A percentile compares a stretch with the other conserved stretches of the same genome.
These are phyloP conservation scores for Clanis bilineata DNA, from an alignment of 2,888 invertebrate species.

Conservation along the genomic window DNA sequence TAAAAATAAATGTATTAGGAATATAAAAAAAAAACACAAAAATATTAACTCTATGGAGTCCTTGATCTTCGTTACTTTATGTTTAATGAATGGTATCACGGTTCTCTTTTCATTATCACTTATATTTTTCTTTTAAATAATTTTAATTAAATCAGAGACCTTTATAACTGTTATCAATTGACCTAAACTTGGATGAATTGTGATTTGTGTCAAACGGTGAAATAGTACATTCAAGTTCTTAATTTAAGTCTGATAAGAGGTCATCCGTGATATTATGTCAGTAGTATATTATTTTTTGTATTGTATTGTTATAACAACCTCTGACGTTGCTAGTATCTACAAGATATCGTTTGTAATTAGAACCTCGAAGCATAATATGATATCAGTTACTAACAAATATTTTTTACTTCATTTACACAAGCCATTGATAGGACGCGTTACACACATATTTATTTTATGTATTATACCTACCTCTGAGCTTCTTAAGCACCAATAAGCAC, in stretches of 20 bases:
- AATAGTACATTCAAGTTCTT: neutral
- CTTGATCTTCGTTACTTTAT: neutral
- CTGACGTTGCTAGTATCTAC: conserved; percentile 3
- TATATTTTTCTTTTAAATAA: neutral
- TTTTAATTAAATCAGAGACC: neutral
- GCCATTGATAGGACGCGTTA: too few species aligned
- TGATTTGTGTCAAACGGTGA: neutral
- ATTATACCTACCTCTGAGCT: too few species aligned
- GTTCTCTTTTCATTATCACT: neutral
- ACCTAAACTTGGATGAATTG: neutral
- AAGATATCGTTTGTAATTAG: conserved; percentile 8
- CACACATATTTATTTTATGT: too few species aligned
- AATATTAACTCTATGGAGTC: neutral
- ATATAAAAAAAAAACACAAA: too few species aligned
- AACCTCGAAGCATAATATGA: neutral
- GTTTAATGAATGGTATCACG: neutral
- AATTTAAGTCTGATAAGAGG: neutral
- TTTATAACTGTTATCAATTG: neutral
- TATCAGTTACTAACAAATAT: neutral
- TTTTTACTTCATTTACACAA: neutral
- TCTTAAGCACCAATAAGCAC: too few species aligned
- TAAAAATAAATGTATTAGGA: too few species aligned
- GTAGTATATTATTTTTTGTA: neutral
- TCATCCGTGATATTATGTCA: conserved; percentile 12
- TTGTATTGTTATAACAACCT: conserved; percentile 12